Evolutionary conservation across 2,888 invertebrate genomes (phyloP).

Genomic region (Cabera pusaria): DNA sequence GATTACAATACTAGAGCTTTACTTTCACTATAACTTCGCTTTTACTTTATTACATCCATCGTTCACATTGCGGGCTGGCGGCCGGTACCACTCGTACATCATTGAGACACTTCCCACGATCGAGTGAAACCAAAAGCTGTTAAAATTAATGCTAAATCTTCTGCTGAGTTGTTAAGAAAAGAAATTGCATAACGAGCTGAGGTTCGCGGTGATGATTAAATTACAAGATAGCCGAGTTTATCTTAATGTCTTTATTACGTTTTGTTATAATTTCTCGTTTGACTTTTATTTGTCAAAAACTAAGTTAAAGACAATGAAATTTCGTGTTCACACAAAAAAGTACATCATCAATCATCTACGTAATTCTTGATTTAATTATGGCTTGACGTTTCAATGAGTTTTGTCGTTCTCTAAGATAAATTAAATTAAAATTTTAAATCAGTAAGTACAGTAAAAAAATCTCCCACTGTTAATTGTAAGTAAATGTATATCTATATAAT

Average conservation of each 20-base stretch:
- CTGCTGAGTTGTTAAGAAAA: constrained; percentile 12
- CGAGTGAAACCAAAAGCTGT: constrained; percentile 31
- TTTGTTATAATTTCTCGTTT: constrained; percentile 19
- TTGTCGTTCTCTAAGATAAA: too few relatives aligned
- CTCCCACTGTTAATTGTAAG: too few relatives aligned
- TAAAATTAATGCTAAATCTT: constrained; percentile 14
- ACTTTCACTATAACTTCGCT: constrained; percentile 37
- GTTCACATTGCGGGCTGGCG: constrained; percentile 20
- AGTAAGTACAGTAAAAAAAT: too few relatives aligned
- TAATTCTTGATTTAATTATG: neutral
- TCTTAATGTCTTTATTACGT: constrained; percentile 24
- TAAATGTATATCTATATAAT: too few relatives aligned
- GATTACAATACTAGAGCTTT: constrained; percentile 20
- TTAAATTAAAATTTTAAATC: too few relatives aligned
- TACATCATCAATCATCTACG: neutral
- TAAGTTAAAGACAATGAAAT: constrained; percentile 3
- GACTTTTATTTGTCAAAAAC: constrained; percentile 3
- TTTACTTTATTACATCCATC: constrained; percentile 30
- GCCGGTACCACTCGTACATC: constrained; percentile 16
- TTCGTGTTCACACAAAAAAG: constrained; percentile 9
- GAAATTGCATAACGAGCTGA: constrained; percentile 13
- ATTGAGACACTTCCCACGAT: constrained; percentile 30
- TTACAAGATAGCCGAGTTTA: constrained; percentile 16
- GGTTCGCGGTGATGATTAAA: constrained; percentile 17
- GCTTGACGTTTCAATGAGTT: too few relatives aligned